These are phyloP conservation scores for Calliphora vomitoria DNA, from an alignment of 2,888 invertebrate species.

Conservation along the genomic window DNA sequence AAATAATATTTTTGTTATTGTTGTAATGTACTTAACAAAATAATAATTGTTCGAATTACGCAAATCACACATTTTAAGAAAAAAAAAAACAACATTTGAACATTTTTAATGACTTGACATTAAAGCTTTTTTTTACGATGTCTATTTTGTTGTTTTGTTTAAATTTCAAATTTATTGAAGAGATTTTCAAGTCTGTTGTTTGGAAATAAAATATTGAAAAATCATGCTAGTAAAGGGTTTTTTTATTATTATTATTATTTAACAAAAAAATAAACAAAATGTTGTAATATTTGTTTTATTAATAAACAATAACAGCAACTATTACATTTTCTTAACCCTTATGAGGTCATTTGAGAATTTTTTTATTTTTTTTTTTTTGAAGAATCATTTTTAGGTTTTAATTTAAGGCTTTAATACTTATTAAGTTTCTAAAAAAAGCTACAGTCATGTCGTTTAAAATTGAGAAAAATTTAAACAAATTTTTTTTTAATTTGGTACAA, in stretches of 20 bases:
- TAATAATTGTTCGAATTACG: conserved; percentile 70
- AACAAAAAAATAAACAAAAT: conserved; percentile 17
- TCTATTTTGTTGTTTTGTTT: conserved; percentile 11
- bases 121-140: conserved; percentile 24
- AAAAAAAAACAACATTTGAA: conserved; percentile 60
- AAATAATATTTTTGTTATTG: too few relatives aligned
- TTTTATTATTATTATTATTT: conserved; percentile 46
- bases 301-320: conserved; percentile 50
- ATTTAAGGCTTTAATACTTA: not conserved
- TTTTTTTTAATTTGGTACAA: too few relatives aligned
- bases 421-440: not conserved
- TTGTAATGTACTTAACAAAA: conserved; percentile 49
- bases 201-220: conserved; percentile 32
- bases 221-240: conserved; percentile 56
- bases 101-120: conserved; percentile 59
- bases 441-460: too few relatives aligned
- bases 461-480: too few relatives aligned
- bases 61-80: conserved; percentile 73
- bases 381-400: not conserved
- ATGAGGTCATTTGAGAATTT: conserved; percentile 27
- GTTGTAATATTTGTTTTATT: conserved; percentile 56
- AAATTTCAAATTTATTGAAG: conserved; percentile 45
- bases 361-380: not conserved
- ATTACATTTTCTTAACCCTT: conserved; percentile 45
- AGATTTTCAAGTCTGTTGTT: conserved; percentile 52